Evolutionary conservation across 2,797 vertebrate genomes (phyloP).

Genomic region (Heterohyrax brucei): DNA sequence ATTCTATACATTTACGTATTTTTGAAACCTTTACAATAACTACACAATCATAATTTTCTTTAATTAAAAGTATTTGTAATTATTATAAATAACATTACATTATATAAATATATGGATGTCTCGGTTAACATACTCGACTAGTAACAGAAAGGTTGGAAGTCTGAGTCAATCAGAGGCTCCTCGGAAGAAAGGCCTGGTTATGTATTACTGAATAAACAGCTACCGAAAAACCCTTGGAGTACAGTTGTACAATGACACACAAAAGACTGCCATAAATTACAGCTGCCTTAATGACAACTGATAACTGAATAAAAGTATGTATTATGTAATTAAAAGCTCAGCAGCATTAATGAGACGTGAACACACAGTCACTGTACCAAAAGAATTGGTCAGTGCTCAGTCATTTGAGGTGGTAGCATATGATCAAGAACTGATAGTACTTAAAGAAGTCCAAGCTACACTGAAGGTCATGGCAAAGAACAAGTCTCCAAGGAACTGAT

Average conservation of each 20-base stretch:
- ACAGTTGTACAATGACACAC: neutral
- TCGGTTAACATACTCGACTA: neutral
- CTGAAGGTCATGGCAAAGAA: too few species aligned
- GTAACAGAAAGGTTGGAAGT: neutral
- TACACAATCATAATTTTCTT: neutral
- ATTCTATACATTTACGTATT: neutral
- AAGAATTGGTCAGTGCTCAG: too few species aligned
- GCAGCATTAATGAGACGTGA: neutral
- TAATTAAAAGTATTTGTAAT: neutral
- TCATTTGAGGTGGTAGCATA: too few species aligned
- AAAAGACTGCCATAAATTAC: neutral
- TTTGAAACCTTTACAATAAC: conserved; percentile 5
- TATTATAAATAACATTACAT: conserved; percentile 2
- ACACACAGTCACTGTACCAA: too few species aligned
- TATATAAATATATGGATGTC: neutral
- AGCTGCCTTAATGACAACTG: neutral
- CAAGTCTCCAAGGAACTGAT: too few species aligned
- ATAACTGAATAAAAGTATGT: neutral
- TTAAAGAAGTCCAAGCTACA: too few species aligned
- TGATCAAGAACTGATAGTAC: too few species aligned
- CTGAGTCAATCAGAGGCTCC: neutral
- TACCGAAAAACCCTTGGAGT: neutral
- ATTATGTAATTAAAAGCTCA: neutral
- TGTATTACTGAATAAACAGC: neutral
- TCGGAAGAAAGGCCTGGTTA: neutral